Evolutionary conservation across 2,888 invertebrate genomes (phyloP).

Genomic region (Elmis aenea): DNA sequence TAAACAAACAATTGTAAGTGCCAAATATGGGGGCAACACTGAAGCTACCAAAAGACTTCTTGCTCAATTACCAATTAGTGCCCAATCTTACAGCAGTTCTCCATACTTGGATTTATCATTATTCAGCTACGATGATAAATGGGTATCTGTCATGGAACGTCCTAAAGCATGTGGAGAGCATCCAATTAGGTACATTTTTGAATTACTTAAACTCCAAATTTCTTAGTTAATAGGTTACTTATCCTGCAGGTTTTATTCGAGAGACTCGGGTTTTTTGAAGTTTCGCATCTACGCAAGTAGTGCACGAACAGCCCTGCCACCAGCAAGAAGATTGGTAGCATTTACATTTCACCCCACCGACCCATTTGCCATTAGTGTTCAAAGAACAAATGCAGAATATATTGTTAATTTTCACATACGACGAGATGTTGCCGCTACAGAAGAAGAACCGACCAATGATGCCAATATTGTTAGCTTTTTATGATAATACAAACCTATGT

Average conservation of each 20-base stretch:
- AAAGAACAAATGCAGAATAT: constrained; percentile 87
- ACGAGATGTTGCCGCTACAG: constrained; percentile 11
- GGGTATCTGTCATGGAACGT: constrained; percentile 92
- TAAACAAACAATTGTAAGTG: constrained; percentile 84
- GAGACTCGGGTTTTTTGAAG: constrained; percentile 68
- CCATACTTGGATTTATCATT: constrained; percentile 89
- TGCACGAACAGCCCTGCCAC: constrained; percentile 59
- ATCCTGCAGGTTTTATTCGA: constrained; percentile 84
- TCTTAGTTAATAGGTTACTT: constrained; percentile 38
- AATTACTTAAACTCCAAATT: constrained; percentile 4
- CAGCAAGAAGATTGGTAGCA: constrained; percentile 77
- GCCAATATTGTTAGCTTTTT: constrained; percentile 22
- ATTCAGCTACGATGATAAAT: constrained; percentile 93
- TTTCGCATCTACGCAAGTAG: constrained; percentile 66
- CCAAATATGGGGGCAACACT: constrained; percentile 81
- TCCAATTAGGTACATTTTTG: constrained; percentile 69
- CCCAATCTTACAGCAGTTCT: constrained; percentile 88
- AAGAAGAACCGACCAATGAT: constrained; percentile 15
- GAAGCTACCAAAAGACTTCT: constrained; percentile 87
- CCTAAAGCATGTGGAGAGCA: constrained; percentile 91
- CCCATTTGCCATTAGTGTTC: constrained; percentile 93
- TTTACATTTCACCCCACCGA: constrained; percentile 96
- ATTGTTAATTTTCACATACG: constrained; percentile 88
- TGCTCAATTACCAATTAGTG: constrained; percentile 88
- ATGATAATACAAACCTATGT: no score